phyloP scores from a whole-genome alignment of 2,797 vertebrate species.

The Rostrhamus sociabilis region DNA sequence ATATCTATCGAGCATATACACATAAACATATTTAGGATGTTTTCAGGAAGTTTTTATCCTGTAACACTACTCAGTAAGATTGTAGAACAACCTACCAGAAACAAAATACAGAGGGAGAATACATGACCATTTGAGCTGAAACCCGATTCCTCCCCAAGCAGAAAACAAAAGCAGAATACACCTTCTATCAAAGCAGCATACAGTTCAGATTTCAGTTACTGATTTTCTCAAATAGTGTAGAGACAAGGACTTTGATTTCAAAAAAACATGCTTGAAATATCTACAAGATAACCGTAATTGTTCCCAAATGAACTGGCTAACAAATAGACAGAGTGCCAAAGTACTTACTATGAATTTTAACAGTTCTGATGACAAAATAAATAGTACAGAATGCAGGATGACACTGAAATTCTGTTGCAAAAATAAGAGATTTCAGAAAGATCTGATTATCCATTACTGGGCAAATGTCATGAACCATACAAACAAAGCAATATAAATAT shows the following conservation, averaged over 20 bases:
- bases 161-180: not conserved
- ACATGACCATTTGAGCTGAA: not conserved
- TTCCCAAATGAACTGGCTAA: not conserved
- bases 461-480: not conserved
- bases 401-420: not conserved
- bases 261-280: not conserved
- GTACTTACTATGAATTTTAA: not conserved
- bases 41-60: not conserved
- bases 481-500: not conserved
- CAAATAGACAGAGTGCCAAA: not conserved
- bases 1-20: not conserved
- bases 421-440: not conserved
- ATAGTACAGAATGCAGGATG: not conserved
- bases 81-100: conserved; percentile 4
- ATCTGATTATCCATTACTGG: not conserved
- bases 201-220: not conserved
- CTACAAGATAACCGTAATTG: not conserved
- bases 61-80: not conserved
- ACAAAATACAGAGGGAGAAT: not conserved
- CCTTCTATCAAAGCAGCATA: not conserved
- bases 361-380: not conserved
- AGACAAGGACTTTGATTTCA: not conserved
- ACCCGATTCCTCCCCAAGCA: not conserved
- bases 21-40: not conserved
- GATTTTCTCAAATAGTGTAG: not conserved